Base-by-base conservation (phyloP, 1,140 invertebrate species). In the Heliothis subflexa region DNA sequence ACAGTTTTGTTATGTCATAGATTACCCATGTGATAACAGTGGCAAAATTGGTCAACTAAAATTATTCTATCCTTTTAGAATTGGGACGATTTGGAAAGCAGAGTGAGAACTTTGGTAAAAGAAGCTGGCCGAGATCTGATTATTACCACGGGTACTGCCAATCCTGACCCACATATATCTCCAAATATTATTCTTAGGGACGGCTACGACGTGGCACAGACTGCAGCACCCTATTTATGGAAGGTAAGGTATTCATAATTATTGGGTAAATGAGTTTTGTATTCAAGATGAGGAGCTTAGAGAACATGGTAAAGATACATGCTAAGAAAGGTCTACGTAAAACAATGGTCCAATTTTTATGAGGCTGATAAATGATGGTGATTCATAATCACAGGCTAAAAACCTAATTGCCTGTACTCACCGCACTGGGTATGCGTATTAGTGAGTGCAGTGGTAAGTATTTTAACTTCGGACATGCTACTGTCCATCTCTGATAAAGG, bases 201-300 rank as follows among this genome's bases (percentile, higher is more conserved):
- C 16, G 18, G 40, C n/a, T 40, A 55, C 0, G 71, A n/a, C 13
- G 21, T 33, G 21, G 13, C 11, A 12, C 83, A 89, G 64, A 57
- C 75, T 0, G 85, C 91, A 25, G 88, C 91, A 11, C 70, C 78
- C 5, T 93, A 86, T 73, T 79, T 91, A 52, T 94, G 92, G 92
- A 94, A 94, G 89, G 92, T 92, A 80, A 66, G 74, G 64, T 13
- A 2, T 0, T 25, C 7, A 14, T 14, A 1, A 28, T 33, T n/a
- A n/a, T n/a, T n/a, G 33, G 33, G 33, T 33, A 33, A 33, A 33
- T 7, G 33, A 33, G 3, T 33, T 33, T 33, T 33, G 3, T 5
- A 7, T 33, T 33, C 3, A 33, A 33, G 33, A 7, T 33, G 33
- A 33, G 33, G 7, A 5, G 33, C 7, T 33, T 33, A 33, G 7